Evolutionary conservation across 1,140 invertebrate genomes (phyloP).

Genomic region (Zaprionus camerounensis): DNA sequence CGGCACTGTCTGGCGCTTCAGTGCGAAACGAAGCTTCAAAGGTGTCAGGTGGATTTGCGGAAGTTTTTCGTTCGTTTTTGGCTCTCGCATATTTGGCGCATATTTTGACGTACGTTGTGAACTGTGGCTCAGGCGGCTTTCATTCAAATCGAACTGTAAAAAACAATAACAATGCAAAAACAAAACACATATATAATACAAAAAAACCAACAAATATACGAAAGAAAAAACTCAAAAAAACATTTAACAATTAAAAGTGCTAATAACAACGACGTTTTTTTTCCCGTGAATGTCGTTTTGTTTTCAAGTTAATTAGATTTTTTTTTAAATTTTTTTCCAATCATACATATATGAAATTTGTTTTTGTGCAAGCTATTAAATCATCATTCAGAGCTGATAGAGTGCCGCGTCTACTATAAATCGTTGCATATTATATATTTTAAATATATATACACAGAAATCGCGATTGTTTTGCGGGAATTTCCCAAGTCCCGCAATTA

Average conservation of each 20-base stretch:
- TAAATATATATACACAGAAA: constrained; percentile 1
- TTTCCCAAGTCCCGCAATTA: constrained; percentile 10
- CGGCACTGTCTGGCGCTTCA: constrained; percentile 61
- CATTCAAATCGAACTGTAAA: constrained; percentile 10
- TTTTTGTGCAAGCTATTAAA: constrained; percentile 66
- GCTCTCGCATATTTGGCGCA: constrained; percentile 33
- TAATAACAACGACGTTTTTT: constrained; percentile 31
- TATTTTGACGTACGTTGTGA: constrained; percentile 58
- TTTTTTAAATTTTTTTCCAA: constrained; percentile 50
- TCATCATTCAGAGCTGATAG: constrained; percentile 57
- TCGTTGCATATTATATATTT: neutral
- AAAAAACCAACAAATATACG: constrained; percentile 11
- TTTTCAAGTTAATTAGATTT: constrained; percentile 45
- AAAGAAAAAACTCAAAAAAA: constrained; percentile 26
- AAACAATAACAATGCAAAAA: constrained; percentile 19
- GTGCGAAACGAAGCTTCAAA: constrained; percentile 67
- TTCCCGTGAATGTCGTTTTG: constrained; percentile 30
- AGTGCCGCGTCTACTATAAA: constrained; percentile 27
- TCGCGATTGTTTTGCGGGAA: constrained; percentile 12
- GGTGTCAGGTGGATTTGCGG: constrained; percentile 57
- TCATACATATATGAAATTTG: constrained; percentile 4
- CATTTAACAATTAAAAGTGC: constrained; percentile 59
- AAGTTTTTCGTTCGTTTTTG: constrained; percentile 20
- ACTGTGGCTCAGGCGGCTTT: constrained; percentile 23
- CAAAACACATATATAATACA: neutral